phyloP scores from a whole-genome alignment of 1,140 invertebrate species.

The Zaprionus camerounensis region DNA sequence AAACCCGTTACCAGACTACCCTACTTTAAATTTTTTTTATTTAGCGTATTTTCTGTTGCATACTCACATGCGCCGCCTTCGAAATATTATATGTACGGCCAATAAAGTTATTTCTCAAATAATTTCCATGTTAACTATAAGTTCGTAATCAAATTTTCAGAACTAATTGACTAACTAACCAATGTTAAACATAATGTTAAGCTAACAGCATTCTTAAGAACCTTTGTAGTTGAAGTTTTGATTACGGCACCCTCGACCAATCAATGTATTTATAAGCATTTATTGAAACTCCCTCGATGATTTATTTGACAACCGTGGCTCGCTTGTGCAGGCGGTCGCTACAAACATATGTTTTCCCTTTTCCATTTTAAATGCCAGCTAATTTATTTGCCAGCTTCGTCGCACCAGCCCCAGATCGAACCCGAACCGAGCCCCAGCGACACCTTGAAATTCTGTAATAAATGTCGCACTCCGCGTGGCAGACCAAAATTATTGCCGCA shows the following conservation, averaged over 20 bases:
- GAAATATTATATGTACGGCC: no score
- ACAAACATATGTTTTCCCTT: constrained; percentile 60
- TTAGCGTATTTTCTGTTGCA: no score
- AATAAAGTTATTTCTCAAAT: no score
- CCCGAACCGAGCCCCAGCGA: constrained; percentile 32
- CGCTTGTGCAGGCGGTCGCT: constrained; percentile 18
- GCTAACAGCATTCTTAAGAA: neutral
- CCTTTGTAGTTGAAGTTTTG: neutral
- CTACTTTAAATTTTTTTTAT: no score
- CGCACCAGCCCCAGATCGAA: neutral
- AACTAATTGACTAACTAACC: no score
- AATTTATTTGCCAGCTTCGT: constrained; percentile 69
- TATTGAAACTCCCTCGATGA: constrained; percentile 52
- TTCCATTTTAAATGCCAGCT: constrained; percentile 69
- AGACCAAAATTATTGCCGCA: constrained; percentile 70
- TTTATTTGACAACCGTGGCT: constrained; percentile 52
- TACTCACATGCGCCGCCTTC: no score
- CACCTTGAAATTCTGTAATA: constrained; percentile 79
- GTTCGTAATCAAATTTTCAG: no score
- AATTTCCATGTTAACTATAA: no score
- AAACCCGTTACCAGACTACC: rapidly evolving
- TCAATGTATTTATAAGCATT: constrained; percentile 22
- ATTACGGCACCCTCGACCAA: neutral
- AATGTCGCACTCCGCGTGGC: constrained; percentile 73
- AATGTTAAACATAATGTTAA: neutral